Evolutionary conservation across 2,113 vertebrate species (phyloP), one percentile per base, ranked within the genome.

Genomic region (Lagopus muta): DNA sequence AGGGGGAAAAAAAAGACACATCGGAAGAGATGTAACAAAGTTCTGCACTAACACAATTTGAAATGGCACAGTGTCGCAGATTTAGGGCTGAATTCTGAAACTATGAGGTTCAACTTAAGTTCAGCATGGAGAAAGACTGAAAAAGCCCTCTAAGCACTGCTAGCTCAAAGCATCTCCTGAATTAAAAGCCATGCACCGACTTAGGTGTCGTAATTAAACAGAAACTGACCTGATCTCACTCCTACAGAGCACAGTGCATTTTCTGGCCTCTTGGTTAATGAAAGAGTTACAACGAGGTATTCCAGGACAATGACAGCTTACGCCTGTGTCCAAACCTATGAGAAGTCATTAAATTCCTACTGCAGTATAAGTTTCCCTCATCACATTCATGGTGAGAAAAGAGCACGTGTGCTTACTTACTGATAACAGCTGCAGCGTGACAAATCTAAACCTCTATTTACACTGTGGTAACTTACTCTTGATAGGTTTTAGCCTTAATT

Each of bases 331-430:
- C 32, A 27, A 52, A 50, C 13, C 16, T 32, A 8, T 3, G 7
- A 62, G 15, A 62, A 87, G 27, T 43, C 60, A 57, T 40, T 40
- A 5, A 34, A 69, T 52, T 72, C 60, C 66, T 67, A 12, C 36
- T 0, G 0, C 32, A 27, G 3, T 16, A 17, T 0, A 17, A 7
- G 36, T 27, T 62, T 0, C 2, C 42, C 61, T 52, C 47, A 28
- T 36, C 67, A 3, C 15, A 27, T 45, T 10, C 55, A 57, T 13
- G 1, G 0, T 47, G 24, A 80, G n/a, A 55, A 77, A 72, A 38
- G 30, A 40, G 9, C 3, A 10, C 47, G 28, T 0, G 0, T 27
- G 0, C 34, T 69, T n/a, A 24, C 28, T 45, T 21, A 19, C 45
- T 22, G 55, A 81, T 50, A 69, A 65, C 81, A 86, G 57, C 69